phyloP scores from a whole-genome alignment of 2,888 invertebrate species.

The Anaspis maculata region DNA sequence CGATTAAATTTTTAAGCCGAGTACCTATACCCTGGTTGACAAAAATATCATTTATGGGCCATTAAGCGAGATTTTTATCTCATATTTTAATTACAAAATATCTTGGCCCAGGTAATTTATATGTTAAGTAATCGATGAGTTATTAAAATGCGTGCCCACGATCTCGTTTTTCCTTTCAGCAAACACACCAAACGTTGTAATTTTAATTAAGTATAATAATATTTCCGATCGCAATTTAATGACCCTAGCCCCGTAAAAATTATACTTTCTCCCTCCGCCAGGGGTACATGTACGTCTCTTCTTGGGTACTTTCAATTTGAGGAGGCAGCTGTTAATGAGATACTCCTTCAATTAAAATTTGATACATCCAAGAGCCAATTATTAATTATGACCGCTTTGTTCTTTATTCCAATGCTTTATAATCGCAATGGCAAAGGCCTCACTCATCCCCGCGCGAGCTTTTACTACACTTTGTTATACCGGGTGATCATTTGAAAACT shows the following conservation, averaged over 20 bases:
- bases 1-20: slow-evolving; percentile 21
- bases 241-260: slow-evolving; percentile 8
- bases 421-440: neutral
- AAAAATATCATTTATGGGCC: slow-evolving; percentile 28
- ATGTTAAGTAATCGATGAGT: slow-evolving; percentile 30
- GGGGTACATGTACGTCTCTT: neutral
- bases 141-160: slow-evolving; percentile 32
- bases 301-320: slow-evolving; percentile 4
- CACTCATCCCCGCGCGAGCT: no score
- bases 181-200: slow-evolving; percentile 21
- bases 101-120: slow-evolving; percentile 24
- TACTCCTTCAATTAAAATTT: slow-evolving; percentile 22
- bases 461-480: no score
- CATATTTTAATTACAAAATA: slow-evolving; percentile 27
- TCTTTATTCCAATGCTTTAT: neutral
- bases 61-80: slow-evolving; percentile 26
- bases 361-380: slow-evolving; percentile 15
- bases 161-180: slow-evolving; percentile 21
- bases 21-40: slow-evolving; percentile 18
- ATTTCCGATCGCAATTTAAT: slow-evolving; percentile 16
- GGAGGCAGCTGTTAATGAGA: slow-evolving; percentile 18
- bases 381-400: slow-evolving; percentile 4
- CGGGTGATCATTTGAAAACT: no score
- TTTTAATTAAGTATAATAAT: slow-evolving; percentile 25
- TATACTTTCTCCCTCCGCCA: no score